Percentiles rank a stretch among this genome's conserved stretches.
Conservation (phyloP, 2,888 invertebrate species). For the Julus scandinavius region DNA sequence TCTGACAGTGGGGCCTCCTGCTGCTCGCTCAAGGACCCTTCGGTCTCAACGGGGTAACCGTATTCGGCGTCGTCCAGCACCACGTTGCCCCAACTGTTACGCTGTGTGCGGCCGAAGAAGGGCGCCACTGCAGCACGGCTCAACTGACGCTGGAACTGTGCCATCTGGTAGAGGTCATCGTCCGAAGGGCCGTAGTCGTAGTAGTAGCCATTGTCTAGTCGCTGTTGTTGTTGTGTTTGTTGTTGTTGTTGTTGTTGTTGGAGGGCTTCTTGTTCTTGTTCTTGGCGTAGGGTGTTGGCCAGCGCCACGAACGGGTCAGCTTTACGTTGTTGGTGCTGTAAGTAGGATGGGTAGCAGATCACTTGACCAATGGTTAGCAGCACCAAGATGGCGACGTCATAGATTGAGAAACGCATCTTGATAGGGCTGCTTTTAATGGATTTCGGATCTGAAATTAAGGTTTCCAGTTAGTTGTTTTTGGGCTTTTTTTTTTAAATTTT, state of each 20-base stretch:
- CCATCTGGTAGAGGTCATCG: constrained; percentile 47
- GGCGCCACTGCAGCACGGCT: constrained; percentile 49
- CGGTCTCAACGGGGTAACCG: neutral
- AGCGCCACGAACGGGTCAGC: constrained; percentile 51
- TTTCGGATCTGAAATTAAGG: too few species aligned
- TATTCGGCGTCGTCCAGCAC: neutral
- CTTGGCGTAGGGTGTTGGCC: constrained; percentile 44
- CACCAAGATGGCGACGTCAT: neutral
- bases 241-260: constrained; percentile 29
- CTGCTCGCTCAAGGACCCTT: neutral
- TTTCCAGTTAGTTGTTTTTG: too few species aligned
- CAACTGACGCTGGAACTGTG: constrained; percentile 44
- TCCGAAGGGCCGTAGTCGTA: constrained; percentile 45
- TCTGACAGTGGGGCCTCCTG: neutral
- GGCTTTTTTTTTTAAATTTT: too few species aligned
- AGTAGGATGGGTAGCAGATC: neutral
- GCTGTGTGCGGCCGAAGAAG: constrained; percentile 40
- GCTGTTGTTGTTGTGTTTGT: neutral
- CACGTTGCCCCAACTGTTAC: constrained; percentile 46
- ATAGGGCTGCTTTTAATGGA: too few species aligned
- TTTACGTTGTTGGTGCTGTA: neutral
- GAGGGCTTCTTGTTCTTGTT: constrained; percentile 39
- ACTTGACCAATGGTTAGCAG: neutral
- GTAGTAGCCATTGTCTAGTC: neutral
- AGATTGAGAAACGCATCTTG: neutral